Base-by-base conservation (phyloP, 2,888 invertebrate species). In the Cremastinae sp. region DNA sequence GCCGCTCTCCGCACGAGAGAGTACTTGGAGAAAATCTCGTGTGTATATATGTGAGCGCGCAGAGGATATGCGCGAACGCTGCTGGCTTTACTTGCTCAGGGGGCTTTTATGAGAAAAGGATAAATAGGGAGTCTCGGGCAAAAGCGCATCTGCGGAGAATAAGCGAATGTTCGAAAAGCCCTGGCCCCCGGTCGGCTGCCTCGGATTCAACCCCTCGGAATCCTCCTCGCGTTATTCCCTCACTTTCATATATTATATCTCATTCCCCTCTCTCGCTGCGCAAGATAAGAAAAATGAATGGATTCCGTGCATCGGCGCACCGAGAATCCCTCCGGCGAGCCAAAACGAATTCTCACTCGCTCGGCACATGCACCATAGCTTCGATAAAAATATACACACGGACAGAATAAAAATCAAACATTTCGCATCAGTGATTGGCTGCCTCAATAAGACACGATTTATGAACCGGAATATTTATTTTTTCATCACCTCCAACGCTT, bases 91-190 rank as follows among this genome's bases (percentile, higher is more conserved):
- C 38, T 38, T 14, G 62, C 62, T 62, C 28, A 43, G 20, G 68
- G 75, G 68, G 34, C n/a, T n/a, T n/a, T 75, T 68, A 72, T 64
- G 53, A 75, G 68, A 75, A 64, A 72, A 72, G 56, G 64, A 75
- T 72, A 68, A 72, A 75, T 68, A 68, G 69, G 69, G 66, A 62
- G 45, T 72, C 62, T 36, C n/a, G n/a, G n/a, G 54, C 12, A 49
- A 56, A 49, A 68, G 51, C 62, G 45, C 47, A n/a, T 62, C 2
- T 10, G 20, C 16, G 49, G 9, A 41, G 41, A n/a, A 9, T 22
- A 51, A 56, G 34, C 53, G 14, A 34, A 54, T 54, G 64, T 72
- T 41, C 65, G 58, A 65, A 58, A 53, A 54, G 45, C 49, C 41
- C 49, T 20, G 43, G 16, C 66, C 41, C 59, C 68, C 45, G 36